Evolutionary conservation across 1,140 invertebrate genomes (phyloP).

Genomic region (Drosophila orena): DNA sequence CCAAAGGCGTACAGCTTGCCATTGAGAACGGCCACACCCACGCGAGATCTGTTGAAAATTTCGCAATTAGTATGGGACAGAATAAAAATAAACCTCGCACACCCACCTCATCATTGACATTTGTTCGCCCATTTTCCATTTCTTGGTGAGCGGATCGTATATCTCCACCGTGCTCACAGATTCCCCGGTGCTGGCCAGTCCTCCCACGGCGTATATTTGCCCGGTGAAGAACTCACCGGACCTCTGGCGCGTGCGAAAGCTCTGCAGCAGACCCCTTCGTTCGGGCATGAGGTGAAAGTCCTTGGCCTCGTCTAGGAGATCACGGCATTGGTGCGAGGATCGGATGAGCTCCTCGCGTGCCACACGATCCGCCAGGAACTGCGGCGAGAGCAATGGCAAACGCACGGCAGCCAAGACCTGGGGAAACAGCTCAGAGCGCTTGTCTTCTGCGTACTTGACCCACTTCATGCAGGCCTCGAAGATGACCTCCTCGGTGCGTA

Average conservation of each 20-base stretch:
- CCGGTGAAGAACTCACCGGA: constrained; percentile 91
- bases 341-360: constrained; percentile 93
- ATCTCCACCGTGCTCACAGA: constrained; percentile 95
- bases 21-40: constrained; percentile 93
- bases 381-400: constrained; percentile 92
- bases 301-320: constrained; percentile 93
- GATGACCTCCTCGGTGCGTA: constrained; percentile 90
- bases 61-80: neutral
- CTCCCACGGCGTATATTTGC: constrained; percentile 95
- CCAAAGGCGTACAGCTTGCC: constrained; percentile 91
- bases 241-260: constrained; percentile 90
- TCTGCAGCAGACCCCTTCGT: constrained; percentile 90
- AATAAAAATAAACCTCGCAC: neutral
- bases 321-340: constrained; percentile 91
- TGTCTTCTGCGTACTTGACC: constrained; percentile 90
- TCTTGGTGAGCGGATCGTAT: constrained; percentile 90
- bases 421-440: constrained; percentile 87
- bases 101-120: constrained; percentile 91
- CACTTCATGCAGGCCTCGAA: constrained; percentile 94
- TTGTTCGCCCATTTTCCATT: constrained; percentile 92
- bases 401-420: constrained; percentile 91
- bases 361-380: constrained; percentile 93
- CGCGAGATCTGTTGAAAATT: constrained; percentile 87
- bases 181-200: constrained; percentile 93
- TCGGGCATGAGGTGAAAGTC: constrained; percentile 95